Evolutionary conservation across 2,888 invertebrate species (phyloP).

Genomic region (Cephus rjabovi): DNA sequence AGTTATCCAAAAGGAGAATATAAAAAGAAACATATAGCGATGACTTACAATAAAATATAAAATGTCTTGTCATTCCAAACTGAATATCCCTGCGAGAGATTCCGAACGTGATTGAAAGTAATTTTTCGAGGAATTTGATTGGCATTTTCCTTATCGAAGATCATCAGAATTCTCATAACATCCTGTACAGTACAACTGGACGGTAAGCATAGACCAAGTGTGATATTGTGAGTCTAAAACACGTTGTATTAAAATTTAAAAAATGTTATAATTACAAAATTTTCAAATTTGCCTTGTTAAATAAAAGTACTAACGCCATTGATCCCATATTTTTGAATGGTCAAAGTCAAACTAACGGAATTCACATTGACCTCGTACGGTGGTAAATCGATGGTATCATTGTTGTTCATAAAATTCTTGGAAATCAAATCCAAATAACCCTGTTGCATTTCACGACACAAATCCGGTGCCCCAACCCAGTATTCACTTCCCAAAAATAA

Average conservation of each 20-base stretch:
- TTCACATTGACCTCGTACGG: slow-evolving; percentile 45
- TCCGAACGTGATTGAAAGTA: slow-evolving; percentile 37
- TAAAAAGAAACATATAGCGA: background rate
- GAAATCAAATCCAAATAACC: slow-evolving; percentile 26
- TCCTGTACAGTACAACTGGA: slow-evolving; percentile 66
- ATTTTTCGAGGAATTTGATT: slow-evolving; percentile 62
- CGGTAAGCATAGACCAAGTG: slow-evolving; percentile 67
- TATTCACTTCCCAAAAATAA: slow-evolving; percentile 43
- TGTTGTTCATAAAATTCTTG: slow-evolving; percentile 1
- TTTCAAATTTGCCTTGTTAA: background rate
- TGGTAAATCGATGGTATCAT: slow-evolving; percentile 24
- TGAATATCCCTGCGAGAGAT: slow-evolving; percentile 44
- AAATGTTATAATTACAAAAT: background rate
- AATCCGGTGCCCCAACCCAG: slow-evolving; percentile 48
- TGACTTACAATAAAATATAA: slow-evolving; percentile 42
- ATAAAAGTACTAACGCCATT: slow-evolving; percentile 35
- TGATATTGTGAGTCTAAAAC: slow-evolving; percentile 39
- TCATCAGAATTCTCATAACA: slow-evolving; percentile 67
- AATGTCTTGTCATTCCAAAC: slow-evolving; percentile 43
- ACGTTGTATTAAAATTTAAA: slow-evolving; percentile 5
- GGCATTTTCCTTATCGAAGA: slow-evolving; percentile 66
- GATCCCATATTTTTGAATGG: slow-evolving; percentile 30
- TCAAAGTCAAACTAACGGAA: slow-evolving; percentile 40
- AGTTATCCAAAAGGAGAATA: background rate
- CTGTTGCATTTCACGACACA: slow-evolving; percentile 45